Evolutionary conservation across 2,113 vertebrate genomes (phyloP), one percentile per base, ranked within the genome.

Genomic region (Ptilonorhynchus violaceus): DNA sequence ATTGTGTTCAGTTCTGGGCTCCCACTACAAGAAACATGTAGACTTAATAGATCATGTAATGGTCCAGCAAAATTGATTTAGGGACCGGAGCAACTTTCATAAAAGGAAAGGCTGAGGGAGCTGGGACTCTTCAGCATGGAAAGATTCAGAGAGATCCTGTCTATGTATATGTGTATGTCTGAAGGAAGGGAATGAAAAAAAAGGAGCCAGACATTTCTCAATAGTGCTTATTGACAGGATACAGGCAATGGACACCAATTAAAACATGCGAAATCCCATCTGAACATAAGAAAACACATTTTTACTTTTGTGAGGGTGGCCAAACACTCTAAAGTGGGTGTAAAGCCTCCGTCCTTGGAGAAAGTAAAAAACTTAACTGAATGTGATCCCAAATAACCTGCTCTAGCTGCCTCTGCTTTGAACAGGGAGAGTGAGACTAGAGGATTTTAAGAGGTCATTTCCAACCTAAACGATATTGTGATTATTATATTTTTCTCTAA

Each of bases 361-460:
- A 52, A 3, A 56, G 10, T 41, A 18, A 62, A 75, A 75, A 66
- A 5, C 4, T 15, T 9, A 16, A 5, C 4, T 22, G 30, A 4
- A 50, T 0, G 0, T 47, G 10, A 8, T 66, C 7, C 6, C 35
- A 52, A 9, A n/a, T 4, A 64, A 41, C 3, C 8, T 73, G 3
- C 17, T 68, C 2, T 73, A 73, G 3, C 5, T 88, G 17, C 63
- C 2, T 30, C 9, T 77, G 5, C 9, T 80, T 64, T 84, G 11
- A 87, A 63, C 19, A 93, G 27, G 12, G 4, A 24, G 2, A 80
- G 10, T 31, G 59, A n/a, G 9, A 62, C 15, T 55, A 75, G 13
- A 31, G 11, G 18, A 37, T 23, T 25, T 63, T 55, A 44, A 49
- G 19, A 55, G 2, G 5, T 52, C 33, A 44, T 20, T 46, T 84